phyloP scores from a whole-genome alignment of 2,888 invertebrate species.

The Hoplodrina ambigua region DNA sequence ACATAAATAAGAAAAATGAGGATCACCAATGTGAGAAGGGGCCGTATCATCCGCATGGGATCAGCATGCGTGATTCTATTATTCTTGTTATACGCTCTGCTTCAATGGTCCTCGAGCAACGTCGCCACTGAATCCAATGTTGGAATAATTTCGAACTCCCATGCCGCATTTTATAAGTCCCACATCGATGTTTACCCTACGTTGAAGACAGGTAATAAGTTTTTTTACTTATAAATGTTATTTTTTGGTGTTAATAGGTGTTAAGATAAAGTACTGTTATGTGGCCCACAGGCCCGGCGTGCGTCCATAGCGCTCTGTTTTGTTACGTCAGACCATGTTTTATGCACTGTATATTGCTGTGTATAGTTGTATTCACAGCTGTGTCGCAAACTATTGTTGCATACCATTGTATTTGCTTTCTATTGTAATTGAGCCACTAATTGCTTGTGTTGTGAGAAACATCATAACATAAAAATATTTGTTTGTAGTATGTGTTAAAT shows the following conservation, averaged over 20 bases:
- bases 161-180: constrained; percentile 76
- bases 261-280: constrained; percentile 67
- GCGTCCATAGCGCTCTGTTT: constrained; percentile 65
- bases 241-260: constrained; percentile 24
- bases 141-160: constrained; percentile 66
- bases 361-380: constrained; percentile 50
- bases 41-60: constrained; percentile 90
- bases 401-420: constrained; percentile 43
- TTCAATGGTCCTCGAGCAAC: constrained; percentile 90
- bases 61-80: constrained; percentile 89
- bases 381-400: constrained; percentile 54
- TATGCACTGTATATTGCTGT: constrained; percentile 52
- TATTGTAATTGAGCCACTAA: constrained; percentile 34
- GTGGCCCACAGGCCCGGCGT: constrained; percentile 71
- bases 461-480: neutral
- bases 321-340: constrained; percentile 68
- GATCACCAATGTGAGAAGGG: constrained; percentile 91
- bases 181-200: constrained; percentile 83
- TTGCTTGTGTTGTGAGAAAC: constrained; percentile 5
- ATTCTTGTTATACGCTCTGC: constrained; percentile 91
- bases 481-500: neutral
- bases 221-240: constrained; percentile 33
- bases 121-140: constrained; percentile 66
- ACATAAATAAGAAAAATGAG: constrained; percentile 85
- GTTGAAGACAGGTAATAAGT: constrained; percentile 79